Percentiles rank a stretch among this genome's conserved stretches.
phyloP scores from a whole-genome alignment of 2,888 invertebrate genomes.

The Synergus umbraculus region DNA sequence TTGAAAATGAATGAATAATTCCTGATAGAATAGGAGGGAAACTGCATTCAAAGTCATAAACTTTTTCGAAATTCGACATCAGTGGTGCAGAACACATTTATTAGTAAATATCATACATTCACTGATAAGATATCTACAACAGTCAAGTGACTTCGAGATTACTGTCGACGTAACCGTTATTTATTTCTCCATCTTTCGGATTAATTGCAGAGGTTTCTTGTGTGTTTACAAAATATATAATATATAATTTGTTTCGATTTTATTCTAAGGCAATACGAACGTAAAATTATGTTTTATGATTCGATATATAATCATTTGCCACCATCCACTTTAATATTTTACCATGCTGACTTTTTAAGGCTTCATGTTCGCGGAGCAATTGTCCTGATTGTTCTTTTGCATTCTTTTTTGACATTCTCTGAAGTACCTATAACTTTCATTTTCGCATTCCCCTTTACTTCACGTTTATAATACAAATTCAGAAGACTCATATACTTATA shows the following conservation, averaged over 20 bases:
- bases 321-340: background rate
- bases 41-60: background rate
- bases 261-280: constrained; percentile 50
- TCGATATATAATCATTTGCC: constrained; percentile 1
- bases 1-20: background rate
- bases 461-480: background rate
- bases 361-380: background rate
- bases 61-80: background rate
- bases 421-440: background rate
- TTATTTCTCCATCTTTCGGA: constrained; percentile 40
- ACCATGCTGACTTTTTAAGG: background rate
- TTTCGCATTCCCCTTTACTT: background rate
- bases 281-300: constrained; percentile 46
- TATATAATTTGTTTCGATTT: constrained; percentile 34
- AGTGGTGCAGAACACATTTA: constrained; percentile 58
- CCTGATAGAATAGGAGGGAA: background rate
- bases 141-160: constrained; percentile 46
- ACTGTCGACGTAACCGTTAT: constrained; percentile 40
- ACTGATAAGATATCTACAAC: constrained; percentile 53
- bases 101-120: constrained; percentile 56
- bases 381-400: constrained; percentile 2
- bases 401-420: background rate
- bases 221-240: constrained; percentile 50
- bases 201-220: constrained; percentile 42
- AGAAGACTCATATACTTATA: background rate